Evolutionary conservation across 2,888 invertebrate species (phyloP).

Genomic region (Maniola hyperantus): DNA sequence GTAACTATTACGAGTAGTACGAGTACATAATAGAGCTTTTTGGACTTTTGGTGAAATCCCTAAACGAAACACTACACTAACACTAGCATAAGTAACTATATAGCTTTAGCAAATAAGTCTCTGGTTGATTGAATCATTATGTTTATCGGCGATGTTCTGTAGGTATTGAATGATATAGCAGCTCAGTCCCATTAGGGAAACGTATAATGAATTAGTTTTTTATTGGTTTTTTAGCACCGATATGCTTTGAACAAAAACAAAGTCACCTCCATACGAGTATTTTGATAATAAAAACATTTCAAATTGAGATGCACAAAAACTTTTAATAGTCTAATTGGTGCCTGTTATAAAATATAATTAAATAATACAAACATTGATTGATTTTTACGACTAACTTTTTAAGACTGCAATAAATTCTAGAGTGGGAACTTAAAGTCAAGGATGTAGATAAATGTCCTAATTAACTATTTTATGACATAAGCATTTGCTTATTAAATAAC

Average conservation of each 20-base stretch:
- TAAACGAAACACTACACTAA: neutral
- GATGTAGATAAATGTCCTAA: slow-evolving; percentile 22
- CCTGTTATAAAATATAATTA: slow-evolving; percentile 23
- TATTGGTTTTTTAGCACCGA: neutral
- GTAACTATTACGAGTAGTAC: too few species aligned
- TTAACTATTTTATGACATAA: slow-evolving; percentile 23
- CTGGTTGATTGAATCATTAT: neutral
- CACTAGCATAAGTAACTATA: too few species aligned
- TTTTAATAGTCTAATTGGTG: slow-evolving; percentile 33
- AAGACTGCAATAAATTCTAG: slow-evolving; percentile 26
- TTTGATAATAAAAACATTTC: neutral
- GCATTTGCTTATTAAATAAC: neutral
- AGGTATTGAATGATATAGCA: neutral
- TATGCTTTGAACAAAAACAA: neutral
- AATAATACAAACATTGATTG: slow-evolving; percentile 23
- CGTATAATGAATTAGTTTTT: neutral
- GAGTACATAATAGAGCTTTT: too few species aligned
- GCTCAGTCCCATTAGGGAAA: neutral
- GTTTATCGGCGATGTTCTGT: neutral
- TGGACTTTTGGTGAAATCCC: too few species aligned
- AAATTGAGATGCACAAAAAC: slow-evolving; percentile 18
- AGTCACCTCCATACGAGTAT: neutral
- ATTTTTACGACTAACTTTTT: slow-evolving; percentile 29
- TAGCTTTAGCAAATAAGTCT: neutral
- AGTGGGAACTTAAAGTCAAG: slow-evolving; percentile 26